phyloP scores from a whole-genome alignment of 2,797 vertebrate genomes.

The Dicrostonyx torquatus region DNA sequence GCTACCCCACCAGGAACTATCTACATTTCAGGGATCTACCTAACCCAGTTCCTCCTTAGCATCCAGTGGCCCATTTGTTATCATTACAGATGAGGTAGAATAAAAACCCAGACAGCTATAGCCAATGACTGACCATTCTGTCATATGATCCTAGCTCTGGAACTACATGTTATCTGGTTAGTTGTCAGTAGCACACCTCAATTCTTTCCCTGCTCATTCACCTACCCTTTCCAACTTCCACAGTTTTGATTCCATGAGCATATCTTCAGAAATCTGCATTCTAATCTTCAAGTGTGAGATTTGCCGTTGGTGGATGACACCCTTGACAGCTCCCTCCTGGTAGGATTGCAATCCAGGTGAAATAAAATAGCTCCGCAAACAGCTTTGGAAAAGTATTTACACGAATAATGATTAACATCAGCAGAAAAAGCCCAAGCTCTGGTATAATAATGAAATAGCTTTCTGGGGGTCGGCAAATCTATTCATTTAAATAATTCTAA shows the following conservation, averaged over 20 bases:
- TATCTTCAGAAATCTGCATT: not conserved
- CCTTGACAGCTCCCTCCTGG: not conserved
- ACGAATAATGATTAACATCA: not conserved
- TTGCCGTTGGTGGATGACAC: not conserved
- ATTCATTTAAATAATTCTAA: conserved; percentile 39
- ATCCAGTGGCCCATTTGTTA: not conserved
- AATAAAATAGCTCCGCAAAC: not conserved
- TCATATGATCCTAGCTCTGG: not conserved
- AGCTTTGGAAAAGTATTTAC: not conserved
- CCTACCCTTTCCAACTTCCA: not conserved
- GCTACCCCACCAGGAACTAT: not conserved
- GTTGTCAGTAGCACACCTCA: not conserved
- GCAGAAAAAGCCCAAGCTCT: not conserved
- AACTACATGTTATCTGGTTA: not conserved
- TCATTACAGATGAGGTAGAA: not conserved
- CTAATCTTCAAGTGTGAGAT: not conserved
- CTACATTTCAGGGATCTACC: not conserved
- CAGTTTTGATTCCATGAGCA: not conserved
- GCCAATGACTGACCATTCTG: not conserved
- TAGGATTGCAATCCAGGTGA: not conserved
- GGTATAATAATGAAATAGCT: not conserved
- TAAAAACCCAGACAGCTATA: not conserved
- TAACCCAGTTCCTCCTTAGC: not conserved
- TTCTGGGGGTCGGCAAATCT: not conserved
- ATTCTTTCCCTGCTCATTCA: not conserved